A percentile compares a stretch with the other conserved stretches of the same genome.
phyloP scores from a whole-genome alignment of 1,140 invertebrate species.

The Habropoda laboriosa region DNA sequence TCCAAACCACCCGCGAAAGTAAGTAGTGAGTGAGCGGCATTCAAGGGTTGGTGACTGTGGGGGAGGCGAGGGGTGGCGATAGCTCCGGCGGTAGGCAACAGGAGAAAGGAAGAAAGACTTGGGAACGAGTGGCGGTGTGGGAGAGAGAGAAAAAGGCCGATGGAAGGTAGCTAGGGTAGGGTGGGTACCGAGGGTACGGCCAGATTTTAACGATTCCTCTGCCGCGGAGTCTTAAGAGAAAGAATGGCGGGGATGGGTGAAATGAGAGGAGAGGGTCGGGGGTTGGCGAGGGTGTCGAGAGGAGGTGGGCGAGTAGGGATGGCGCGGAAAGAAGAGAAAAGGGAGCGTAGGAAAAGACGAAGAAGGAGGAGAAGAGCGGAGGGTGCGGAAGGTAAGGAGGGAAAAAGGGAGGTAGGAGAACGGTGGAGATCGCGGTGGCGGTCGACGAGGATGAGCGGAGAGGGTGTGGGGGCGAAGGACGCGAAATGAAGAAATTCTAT shows the following conservation, averaged over 20 bases:
- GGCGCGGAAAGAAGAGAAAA: conserved; percentile 67
- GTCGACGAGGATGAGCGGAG: conserved; percentile 63
- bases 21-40: conserved; percentile 78
- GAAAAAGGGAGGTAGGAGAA: conserved; percentile 43
- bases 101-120: conserved; percentile 53
- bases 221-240: conserved; percentile 83
- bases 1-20: conserved; percentile 72
- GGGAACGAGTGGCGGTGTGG: conserved; percentile 30
- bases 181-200: conserved; percentile 77
- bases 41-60: conserved; percentile 78
- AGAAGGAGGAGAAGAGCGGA: conserved; percentile 46
- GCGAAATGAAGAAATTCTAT: conserved; percentile 83
- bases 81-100: conserved; percentile 56
- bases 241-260: conserved; percentile 79
- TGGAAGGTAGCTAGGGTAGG: conserved; percentile 62
- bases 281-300: conserved; percentile 63
- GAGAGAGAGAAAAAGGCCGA: conserved; percentile 50
- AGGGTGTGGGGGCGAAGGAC: conserved; percentile 71
- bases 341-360: conserved; percentile 66
- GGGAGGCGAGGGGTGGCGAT: conserved; percentile 37
- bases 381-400: conserved; percentile 22
- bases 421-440: conserved; percentile 64
- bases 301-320: conserved; percentile 52
- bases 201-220: conserved; percentile 83
- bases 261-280: conserved; percentile 74